These are phyloP conservation scores for Lordiphosa clarofinis DNA, from an alignment of 1,140 invertebrate species.

Conservation along the genomic window DNA sequence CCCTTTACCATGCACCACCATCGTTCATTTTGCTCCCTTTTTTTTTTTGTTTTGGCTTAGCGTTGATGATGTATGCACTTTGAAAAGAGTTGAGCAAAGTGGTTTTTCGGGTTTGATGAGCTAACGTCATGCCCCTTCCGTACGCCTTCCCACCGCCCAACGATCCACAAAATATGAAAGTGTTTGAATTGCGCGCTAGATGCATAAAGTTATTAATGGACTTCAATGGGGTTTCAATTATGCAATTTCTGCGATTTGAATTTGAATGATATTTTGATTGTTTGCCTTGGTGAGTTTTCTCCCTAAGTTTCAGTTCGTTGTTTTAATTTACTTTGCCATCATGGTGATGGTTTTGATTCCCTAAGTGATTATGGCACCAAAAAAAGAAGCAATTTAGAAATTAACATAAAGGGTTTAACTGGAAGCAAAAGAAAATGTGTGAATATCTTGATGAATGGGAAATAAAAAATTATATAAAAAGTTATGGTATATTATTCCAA, in stretches of 20 bases:
- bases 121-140: constrained; percentile 57
- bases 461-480: too few species aligned
- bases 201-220: constrained; percentile 76
- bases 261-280: constrained; percentile 76
- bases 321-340: constrained; percentile 30
- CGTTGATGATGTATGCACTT: constrained; percentile 76
- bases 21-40: constrained; percentile 45
- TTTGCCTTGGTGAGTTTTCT: constrained; percentile 40
- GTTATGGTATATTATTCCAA: too few species aligned
- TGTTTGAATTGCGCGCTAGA: constrained; percentile 53
- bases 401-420: too few species aligned
- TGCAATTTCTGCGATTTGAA: constrained; percentile 75
- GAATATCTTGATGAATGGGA: too few species aligned
- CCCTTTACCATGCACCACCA: constrained; percentile 12
- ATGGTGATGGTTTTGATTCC: constrained; percentile 7
- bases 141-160: not conserved
- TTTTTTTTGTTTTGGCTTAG: constrained; percentile 75
- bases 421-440: too few species aligned
- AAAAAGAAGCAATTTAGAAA: not conserved
- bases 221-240: constrained; percentile 76
- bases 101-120: constrained; percentile 75
- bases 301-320: constrained; percentile 3
- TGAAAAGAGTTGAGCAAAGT: constrained; percentile 77
- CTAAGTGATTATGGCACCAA: not conserved
- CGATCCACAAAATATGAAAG: constrained; percentile 12